Percentiles rank a stretch among this genome's conserved stretches.
Evolutionary conservation across 2,797 vertebrate genomes (phyloP).

Genomic region (Rhinella marina): DNA sequence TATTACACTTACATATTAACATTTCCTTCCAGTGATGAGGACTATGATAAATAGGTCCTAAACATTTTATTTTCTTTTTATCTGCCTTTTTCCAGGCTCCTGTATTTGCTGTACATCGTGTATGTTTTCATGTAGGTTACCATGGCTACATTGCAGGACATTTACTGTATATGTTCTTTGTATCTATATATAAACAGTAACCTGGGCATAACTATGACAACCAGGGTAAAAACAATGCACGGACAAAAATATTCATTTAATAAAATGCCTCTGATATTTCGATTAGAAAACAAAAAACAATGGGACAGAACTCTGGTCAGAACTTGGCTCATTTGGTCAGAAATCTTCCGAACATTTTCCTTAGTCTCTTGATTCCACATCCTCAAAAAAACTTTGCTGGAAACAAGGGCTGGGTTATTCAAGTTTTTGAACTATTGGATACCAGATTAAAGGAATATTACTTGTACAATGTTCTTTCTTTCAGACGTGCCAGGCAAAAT

Average conservation of each 20-base stretch:
- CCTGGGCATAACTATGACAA: neutral
- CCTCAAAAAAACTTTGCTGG: no score
- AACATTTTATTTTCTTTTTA: neutral
- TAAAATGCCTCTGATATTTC: neutral
- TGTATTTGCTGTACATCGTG: neutral
- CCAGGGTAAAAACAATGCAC: neutral
- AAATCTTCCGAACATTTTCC: no score
- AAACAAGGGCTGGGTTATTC: no score
- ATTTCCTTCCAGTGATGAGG: neutral
- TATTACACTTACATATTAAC: neutral
- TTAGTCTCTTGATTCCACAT: no score
- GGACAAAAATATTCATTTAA: no score
- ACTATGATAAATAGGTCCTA: neutral
- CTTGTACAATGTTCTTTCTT: no score
- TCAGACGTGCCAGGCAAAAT: no score
- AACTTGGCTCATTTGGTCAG: no score
- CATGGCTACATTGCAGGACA: neutral
- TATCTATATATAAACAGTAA: neutral
- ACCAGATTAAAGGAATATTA: no score
- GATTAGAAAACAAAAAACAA: no score
- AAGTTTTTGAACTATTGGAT: no score
- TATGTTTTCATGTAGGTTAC: neutral
- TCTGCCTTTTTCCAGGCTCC: neutral
- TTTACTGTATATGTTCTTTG: neutral
- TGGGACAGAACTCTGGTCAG: no score